A percentile compares a stretch with the other conserved stretches of the same genome.
phyloP scores from a whole-genome alignment of 2,113 vertebrate species.

The Cephalopholis sonnerati region DNA sequence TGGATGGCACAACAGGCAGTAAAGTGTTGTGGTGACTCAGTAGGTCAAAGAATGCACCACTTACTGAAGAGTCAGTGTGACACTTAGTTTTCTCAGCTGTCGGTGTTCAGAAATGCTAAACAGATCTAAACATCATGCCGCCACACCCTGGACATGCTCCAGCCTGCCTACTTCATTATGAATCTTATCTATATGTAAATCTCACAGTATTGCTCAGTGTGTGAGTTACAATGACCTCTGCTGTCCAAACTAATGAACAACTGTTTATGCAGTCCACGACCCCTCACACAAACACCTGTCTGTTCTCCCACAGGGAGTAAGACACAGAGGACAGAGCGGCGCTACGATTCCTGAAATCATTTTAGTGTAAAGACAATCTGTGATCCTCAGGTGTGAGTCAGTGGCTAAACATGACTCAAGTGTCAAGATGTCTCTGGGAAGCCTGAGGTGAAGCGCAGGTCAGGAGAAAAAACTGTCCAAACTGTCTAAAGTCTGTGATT shows the following conservation, averaged over 20 bases:
- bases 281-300: constrained; percentile 60
- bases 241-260: constrained; percentile 74
- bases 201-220: not conserved
- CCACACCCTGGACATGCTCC: constrained; percentile 14
- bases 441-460: constrained; percentile 51
- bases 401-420: constrained; percentile 44
- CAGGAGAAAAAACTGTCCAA: constrained; percentile 17
- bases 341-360: constrained; percentile 28
- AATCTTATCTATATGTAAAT: constrained; percentile 64
- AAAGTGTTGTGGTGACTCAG: not conserved
- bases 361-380: constrained; percentile 44
- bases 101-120: constrained; percentile 29
- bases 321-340: constrained; percentile 36
- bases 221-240: constrained; percentile 70
- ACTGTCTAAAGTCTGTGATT: constrained; percentile 21
- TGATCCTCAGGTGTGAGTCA: constrained; percentile 55
- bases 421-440: constrained; percentile 41
- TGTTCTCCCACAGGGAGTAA: constrained; percentile 49
- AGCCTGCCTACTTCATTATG: constrained; percentile 44
- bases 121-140: constrained; percentile 33
- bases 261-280: constrained; percentile 65
- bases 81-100: constrained; percentile 10
- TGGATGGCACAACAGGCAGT: not conserved
- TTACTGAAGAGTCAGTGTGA: not conserved
- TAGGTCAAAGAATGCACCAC: not conserved